Percentiles rank a stretch among this genome's conserved stretches.
Conservation (phyloP, 2,113 vertebrate species). For the Nycticryphes semicollaris region DNA sequence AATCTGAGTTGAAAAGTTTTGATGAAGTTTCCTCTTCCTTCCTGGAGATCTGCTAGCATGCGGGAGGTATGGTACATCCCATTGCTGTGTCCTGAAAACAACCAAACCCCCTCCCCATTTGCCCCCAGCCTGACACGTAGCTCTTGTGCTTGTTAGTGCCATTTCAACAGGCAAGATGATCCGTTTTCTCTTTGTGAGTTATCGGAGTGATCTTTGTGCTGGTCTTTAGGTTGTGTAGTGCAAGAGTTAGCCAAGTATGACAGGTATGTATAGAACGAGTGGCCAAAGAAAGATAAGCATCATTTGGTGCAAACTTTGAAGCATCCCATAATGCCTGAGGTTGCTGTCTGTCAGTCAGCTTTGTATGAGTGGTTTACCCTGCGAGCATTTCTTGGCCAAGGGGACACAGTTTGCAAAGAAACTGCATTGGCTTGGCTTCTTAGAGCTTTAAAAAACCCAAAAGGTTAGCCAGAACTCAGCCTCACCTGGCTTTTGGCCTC, state of each 20-base stretch:
- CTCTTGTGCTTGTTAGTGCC: neutral
- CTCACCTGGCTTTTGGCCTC: neutral
- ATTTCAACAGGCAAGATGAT: neutral
- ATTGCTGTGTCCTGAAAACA: neutral
- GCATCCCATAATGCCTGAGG: neutral
- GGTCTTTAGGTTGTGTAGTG: neutral
- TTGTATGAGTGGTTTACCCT: neutral
- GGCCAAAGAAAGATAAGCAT: neutral
- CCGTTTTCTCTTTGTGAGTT: neutral
- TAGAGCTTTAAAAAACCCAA: neutral
- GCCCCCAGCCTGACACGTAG: neutral
- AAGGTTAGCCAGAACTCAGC: neutral
- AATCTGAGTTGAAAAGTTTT: neutral
- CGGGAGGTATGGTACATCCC: neutral
- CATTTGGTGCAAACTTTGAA: neutral
- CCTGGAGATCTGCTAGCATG: neutral
- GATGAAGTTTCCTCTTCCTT: neutral
- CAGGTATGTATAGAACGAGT: neutral
- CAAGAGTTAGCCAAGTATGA: neutral
- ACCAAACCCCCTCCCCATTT: neutral
- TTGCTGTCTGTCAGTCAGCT: neutral
- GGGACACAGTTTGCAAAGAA: neutral
- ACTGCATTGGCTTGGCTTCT: neutral
- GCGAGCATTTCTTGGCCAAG: neutral
- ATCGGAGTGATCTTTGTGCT: neutral